phyloP scores from a whole-genome alignment of 2,797 vertebrate species.

The Nyctalus aviator region DNA sequence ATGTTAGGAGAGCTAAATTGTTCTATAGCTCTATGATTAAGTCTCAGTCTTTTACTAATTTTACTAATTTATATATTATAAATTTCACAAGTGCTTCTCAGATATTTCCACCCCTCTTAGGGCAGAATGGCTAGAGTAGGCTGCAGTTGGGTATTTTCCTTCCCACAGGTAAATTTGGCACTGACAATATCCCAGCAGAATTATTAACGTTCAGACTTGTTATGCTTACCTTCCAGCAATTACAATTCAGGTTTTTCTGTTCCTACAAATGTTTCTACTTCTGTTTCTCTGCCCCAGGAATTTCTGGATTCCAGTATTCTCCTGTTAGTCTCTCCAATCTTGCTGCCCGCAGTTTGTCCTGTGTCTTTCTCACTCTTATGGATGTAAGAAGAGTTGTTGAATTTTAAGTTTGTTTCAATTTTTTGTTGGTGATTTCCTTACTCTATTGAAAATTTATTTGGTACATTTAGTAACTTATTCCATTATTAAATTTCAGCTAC shows the following conservation, averaged over 20 bases:
- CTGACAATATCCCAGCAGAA: neutral
- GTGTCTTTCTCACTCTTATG: neutral
- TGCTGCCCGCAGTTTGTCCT: neutral
- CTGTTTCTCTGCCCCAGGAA: neutral
- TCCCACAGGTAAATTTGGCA: neutral
- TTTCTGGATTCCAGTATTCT: neutral
- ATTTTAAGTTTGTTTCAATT: neutral
- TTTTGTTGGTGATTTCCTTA: neutral
- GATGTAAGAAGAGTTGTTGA: neutral
- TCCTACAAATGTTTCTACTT: neutral
- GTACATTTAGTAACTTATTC: neutral
- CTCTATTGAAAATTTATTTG: neutral
- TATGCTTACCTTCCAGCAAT: neutral
- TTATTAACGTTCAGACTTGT: neutral
- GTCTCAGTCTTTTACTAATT: neutral
- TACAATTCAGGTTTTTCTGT: neutral
- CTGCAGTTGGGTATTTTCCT: neutral
- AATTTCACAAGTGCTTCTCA: neutral
- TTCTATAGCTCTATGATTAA: neutral
- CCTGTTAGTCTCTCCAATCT: neutral
- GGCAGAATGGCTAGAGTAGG: neutral
- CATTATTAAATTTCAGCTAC: conserved; percentile 11
- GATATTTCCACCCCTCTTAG: neutral
- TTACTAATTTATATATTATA: neutral
- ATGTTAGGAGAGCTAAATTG: neutral